Evolutionary conservation across 2,888 invertebrate genomes (phyloP).

Genomic region (Amphipoea oculea): DNA sequence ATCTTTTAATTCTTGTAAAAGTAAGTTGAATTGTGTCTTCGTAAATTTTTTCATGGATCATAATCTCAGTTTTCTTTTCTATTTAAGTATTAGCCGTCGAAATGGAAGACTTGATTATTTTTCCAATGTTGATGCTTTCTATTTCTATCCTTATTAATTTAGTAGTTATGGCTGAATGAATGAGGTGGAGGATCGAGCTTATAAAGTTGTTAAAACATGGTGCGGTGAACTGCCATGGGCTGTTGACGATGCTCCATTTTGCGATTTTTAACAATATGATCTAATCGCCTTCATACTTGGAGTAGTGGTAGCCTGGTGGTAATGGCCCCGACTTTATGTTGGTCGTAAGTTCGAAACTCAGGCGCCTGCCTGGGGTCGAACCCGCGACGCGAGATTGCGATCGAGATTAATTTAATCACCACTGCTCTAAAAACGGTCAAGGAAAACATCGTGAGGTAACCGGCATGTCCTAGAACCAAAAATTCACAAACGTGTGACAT

Average conservation of each 20-base stretch:
- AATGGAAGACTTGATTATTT: background rate
- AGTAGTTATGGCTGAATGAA: too few species aligned
- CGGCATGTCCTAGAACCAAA: too few species aligned
- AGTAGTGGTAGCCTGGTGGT: too few species aligned
- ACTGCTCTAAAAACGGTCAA: too few species aligned
- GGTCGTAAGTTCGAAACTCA: too few species aligned
- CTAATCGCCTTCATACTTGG: too few species aligned
- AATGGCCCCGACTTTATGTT: too few species aligned
- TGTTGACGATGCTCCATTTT: background rate
- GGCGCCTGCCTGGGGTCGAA: too few species aligned
- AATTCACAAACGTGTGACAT: too few species aligned
- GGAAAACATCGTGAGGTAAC: too few species aligned
- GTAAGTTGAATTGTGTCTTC: background rate
- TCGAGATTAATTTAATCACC: too few species aligned
- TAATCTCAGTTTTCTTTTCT: background rate
- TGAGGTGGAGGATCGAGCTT: background rate
- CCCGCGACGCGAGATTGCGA: too few species aligned
- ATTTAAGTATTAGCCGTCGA: background rate
- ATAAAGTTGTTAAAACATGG: background rate
- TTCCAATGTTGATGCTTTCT: background rate
- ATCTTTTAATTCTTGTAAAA: background rate
- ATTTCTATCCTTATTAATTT: background rate
- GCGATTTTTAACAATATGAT: background rate
- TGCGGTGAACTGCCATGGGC: background rate
- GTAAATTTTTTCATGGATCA: background rate